phyloP scores from a whole-genome alignment of 2,888 invertebrate species.

The Unio pictorum region DNA sequence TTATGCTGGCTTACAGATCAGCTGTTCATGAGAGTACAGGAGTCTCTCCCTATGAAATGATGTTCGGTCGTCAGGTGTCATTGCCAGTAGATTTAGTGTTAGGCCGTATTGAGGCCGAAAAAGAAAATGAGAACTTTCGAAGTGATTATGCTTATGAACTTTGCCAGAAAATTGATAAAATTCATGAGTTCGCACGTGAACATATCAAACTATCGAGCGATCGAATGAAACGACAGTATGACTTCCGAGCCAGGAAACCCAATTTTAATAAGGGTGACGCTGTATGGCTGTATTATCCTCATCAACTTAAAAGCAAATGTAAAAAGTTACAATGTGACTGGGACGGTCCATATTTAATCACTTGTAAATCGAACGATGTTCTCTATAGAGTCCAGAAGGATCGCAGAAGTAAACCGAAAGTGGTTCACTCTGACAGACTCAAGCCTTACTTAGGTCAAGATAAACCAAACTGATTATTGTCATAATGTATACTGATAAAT shows the following conservation, averaged over 20 bases:
- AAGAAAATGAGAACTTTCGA: conserved; percentile 7
- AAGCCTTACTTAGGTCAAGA: too few species aligned
- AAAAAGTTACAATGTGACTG: conserved; percentile 18
- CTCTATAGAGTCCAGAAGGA: conserved; percentile 8
- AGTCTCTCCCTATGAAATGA: conserved; percentile 14
- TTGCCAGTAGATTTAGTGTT: conserved; percentile 21
- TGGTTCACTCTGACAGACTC: too few species aligned
- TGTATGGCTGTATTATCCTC: conserved; percentile 27
- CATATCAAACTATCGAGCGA: conserved; percentile 9
- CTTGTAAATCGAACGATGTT: conserved; percentile 7
- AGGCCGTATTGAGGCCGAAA: conserved; percentile 5
- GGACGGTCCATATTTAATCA: conserved; percentile 21
- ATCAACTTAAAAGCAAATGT: not conserved
- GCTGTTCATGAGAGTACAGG: conserved; percentile 19
- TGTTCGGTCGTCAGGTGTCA: conserved; percentile 16
- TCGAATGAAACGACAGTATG: conserved; percentile 17
- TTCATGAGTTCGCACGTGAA: conserved; percentile 73
- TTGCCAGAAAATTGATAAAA: conserved; percentile 80
- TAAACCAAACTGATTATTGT: too few species aligned
- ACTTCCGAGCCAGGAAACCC: conserved; percentile 10
- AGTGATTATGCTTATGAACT: conserved; percentile 22
- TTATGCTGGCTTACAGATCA: conserved; percentile 24
- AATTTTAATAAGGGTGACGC: conserved; percentile 5
- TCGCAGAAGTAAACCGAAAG: too few species aligned
- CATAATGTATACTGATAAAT: too few species aligned